Percentiles rank a stretch among this genome's conserved stretches.
phyloP scores from a whole-genome alignment of 2,113 vertebrate genomes.

The Chiloscyllium plagiosum region DNA sequence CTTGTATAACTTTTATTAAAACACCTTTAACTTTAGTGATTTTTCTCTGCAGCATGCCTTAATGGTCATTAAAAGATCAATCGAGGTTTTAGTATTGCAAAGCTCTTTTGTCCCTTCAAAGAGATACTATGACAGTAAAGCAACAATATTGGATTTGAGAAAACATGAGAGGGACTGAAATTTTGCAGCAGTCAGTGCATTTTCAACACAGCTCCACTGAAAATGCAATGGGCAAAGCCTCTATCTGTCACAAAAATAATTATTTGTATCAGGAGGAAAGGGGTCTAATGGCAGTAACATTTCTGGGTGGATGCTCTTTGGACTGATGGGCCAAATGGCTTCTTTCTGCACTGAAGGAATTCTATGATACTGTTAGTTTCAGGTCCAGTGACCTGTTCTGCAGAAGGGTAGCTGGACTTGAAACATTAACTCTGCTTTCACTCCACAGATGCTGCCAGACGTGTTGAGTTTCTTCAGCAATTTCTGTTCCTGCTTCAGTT shows the following conservation, averaged over 20 bases:
- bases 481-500: too few relatives aligned
- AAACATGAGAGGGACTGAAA: not conserved
- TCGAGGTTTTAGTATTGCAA: not conserved
- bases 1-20: not conserved
- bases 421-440: too few relatives aligned
- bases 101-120: not conserved
- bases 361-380: too few relatives aligned
- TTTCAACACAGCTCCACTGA: not conserved
- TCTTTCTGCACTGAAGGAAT: too few relatives aligned
- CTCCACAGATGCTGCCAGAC: too few relatives aligned
- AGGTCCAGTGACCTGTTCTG: too few relatives aligned
- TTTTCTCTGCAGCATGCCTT: not conserved
- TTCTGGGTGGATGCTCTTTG: too few relatives aligned
- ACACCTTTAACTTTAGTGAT: not conserved
- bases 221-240: not conserved
- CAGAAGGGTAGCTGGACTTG: too few relatives aligned
- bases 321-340: too few relatives aligned
- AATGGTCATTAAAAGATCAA: not conserved
- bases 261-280: not conserved
- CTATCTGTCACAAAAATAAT: not conserved
- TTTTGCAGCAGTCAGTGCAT: not conserved
- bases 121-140: not conserved
- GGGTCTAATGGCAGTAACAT: not conserved
- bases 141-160: not conserved
- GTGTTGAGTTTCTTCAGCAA: too few relatives aligned